Evolutionary conservation across 2,113 vertebrate species (phyloP).

Genomic region (Gymnorhina tibicen): DNA sequence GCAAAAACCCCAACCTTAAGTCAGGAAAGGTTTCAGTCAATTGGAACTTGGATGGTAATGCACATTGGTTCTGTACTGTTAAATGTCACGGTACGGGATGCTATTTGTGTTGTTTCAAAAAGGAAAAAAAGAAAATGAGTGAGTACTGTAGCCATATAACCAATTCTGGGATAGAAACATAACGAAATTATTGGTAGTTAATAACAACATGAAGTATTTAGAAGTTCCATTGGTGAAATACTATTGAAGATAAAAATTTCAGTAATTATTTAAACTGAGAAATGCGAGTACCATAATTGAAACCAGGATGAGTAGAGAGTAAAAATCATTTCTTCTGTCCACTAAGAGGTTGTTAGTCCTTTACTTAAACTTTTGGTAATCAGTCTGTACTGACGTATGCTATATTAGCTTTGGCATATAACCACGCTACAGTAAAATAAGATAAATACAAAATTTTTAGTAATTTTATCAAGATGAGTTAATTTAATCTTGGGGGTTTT

Average conservation of each 20-base stretch:
- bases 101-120: background rate
- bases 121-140: background rate
- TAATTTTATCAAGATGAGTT: background rate
- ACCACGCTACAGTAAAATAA: background rate
- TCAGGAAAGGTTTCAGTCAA: background rate
- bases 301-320: background rate
- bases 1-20: background rate
- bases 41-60: background rate
- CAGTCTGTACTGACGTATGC: background rate
- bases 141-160: background rate
- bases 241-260: background rate
- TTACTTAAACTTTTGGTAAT: background rate
- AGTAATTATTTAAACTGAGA: background rate
- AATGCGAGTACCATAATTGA: rapidly evolving
- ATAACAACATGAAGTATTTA: background rate
- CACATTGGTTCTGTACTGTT: background rate
- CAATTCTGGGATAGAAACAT: background rate
- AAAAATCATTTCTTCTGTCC: background rate
- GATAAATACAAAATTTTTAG: background rate
- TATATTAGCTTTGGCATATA: background rate
- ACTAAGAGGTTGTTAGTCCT: background rate
- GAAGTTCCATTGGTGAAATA: background rate
- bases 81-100: rapidly evolving
- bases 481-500: background rate
- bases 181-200: background rate